Base-by-base conservation (phyloP, 2,888 invertebrate genomes). In the Campopleginae sp. region DNA sequence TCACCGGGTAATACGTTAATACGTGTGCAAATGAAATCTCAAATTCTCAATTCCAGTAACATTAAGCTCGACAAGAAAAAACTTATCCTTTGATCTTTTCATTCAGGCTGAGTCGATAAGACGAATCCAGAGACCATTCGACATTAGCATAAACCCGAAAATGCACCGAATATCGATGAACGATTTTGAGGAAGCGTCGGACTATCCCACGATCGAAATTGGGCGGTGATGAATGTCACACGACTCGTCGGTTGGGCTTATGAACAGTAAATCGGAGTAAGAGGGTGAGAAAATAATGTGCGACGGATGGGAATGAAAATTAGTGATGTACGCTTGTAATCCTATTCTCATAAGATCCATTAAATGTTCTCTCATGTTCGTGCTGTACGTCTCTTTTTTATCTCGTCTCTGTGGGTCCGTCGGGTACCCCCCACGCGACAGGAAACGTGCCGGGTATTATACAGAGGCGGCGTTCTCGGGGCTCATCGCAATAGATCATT, bases 371-470 rank as follows among this genome's bases (percentile, higher is more conserved):
- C 19, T 42, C 61, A 10, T 12, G 31, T 61, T 71, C 70, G 19
- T 51, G 12, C 63, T 71, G n/a, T 7, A 14, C 4, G 31, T 70
- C 58, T 78, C 46, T 58, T 31, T 78, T 33, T n/a, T 19, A 51
- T 78, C 33, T 71, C 10, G 12, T 66, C 54, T 72, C 38, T 80
- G 76, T 82, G 89, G 86, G 86, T 87, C 88, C 88, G 91, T 92
- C 91, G 90, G 90, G 38, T 38, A 68, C 74, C 86, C 86, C 90
- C 90, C 92, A 92, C 92, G 92, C 90, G 92, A 91, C 90, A 81
- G 88, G 89, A 91, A 91, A 89, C 91, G 92, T 93, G 93, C 88
- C 90, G 89, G 88, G 93, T 91, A 93, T 93, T 92, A n/a, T n/a
- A 92, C 33, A 46, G 74, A 58, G 88, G 89, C 87, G 84, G 86